A percentile compares a stretch with the other conserved stretches of the same genome.
These are phyloP conservation scores for Diaprepes abbreviatus DNA, from an alignment of 2,888 invertebrate species.

Conservation along the genomic window DNA sequence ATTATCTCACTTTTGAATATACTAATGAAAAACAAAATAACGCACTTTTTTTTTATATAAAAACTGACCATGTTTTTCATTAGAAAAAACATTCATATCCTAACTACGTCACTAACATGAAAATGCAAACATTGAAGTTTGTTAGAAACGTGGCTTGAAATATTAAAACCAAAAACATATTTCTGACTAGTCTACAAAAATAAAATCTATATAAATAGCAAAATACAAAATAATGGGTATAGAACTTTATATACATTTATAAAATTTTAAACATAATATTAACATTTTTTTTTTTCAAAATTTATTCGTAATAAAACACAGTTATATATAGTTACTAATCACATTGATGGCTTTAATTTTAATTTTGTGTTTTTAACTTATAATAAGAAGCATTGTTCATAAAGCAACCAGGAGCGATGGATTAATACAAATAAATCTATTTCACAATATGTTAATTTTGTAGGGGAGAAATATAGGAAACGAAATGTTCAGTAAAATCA, in stretches of 20 bases:
- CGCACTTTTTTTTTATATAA: slow-evolving; percentile 27
- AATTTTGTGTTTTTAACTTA: slow-evolving; percentile 6
- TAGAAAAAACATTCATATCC: slow-evolving; percentile 47
- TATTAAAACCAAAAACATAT: slow-evolving; percentile 22
- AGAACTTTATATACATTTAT: slow-evolving; percentile 41
- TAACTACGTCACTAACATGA: slow-evolving; percentile 47
- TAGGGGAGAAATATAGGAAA: too few species aligned
- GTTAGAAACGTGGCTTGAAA: slow-evolving; percentile 27
- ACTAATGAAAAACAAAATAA: slow-evolving; percentile 12
- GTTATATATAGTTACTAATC: slow-evolving; percentile 36
- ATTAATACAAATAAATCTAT: too few species aligned
- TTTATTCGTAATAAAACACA: slow-evolving; percentile 31
- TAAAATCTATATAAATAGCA: slow-evolving; percentile 35
- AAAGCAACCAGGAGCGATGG: not conserved
- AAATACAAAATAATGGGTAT: slow-evolving; percentile 39
- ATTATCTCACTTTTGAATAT: slow-evolving; percentile 22
- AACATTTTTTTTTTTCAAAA: slow-evolving; percentile 24
- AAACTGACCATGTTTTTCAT: slow-evolving; percentile 47
- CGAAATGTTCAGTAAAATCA: too few species aligned
- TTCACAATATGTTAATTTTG: too few species aligned
- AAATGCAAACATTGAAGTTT: slow-evolving; percentile 50
- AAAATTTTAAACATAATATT: slow-evolving; percentile 32
- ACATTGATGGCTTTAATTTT: slow-evolving; percentile 24
- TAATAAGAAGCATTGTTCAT: not conserved
- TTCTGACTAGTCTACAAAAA: slow-evolving; percentile 48